Evolutionary conservation across 2,113 vertebrate genomes (phyloP).

Genomic region (Triplophysa dalaica): DNA sequence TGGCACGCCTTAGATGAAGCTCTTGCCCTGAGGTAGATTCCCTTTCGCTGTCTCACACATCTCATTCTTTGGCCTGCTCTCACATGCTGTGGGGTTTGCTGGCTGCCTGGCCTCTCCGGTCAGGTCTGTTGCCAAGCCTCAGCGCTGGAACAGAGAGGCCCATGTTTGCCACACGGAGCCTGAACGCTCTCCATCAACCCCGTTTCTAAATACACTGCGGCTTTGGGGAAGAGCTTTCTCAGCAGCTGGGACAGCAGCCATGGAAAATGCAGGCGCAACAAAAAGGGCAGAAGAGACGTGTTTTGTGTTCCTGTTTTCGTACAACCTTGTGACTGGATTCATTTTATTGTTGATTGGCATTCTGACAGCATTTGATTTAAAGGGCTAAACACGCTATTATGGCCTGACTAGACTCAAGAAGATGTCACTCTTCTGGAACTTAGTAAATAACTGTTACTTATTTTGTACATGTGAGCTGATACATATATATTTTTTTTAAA

Average conservation of each 20-base stretch:
- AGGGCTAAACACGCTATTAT: constrained; percentile 68
- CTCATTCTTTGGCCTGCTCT: constrained; percentile 59
- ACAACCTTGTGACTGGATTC: constrained; percentile 32
- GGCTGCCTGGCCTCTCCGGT: constrained; percentile 70
- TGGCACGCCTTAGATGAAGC: constrained; percentile 15
- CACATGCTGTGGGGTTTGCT: constrained; percentile 56
- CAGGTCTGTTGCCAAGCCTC: constrained; percentile 71
- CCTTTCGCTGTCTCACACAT: constrained; percentile 7
- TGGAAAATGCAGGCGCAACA: constrained; percentile 76
- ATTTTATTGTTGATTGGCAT: constrained; percentile 67
- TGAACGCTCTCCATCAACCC: constrained; percentile 68
- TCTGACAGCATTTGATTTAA: constrained; percentile 65
- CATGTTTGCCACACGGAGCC: constrained; percentile 32
- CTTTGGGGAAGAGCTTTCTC: constrained; percentile 79
- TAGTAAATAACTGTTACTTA: no score
- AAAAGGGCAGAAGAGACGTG: constrained; percentile 52
- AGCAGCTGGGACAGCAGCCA: constrained; percentile 74
- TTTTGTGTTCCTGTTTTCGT: constrained; percentile 5
- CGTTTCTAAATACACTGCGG: constrained; percentile 79
- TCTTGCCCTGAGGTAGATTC: constrained; percentile 33
- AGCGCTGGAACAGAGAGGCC: constrained; percentile 68
- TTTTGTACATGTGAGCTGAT: no score
- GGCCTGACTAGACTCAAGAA: background rate
- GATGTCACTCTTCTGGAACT: no score
- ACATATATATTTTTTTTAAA: no score